Base-by-base conservation (phyloP, 1,140 invertebrate genomes). In the Coenobita brevimanus region DNA sequence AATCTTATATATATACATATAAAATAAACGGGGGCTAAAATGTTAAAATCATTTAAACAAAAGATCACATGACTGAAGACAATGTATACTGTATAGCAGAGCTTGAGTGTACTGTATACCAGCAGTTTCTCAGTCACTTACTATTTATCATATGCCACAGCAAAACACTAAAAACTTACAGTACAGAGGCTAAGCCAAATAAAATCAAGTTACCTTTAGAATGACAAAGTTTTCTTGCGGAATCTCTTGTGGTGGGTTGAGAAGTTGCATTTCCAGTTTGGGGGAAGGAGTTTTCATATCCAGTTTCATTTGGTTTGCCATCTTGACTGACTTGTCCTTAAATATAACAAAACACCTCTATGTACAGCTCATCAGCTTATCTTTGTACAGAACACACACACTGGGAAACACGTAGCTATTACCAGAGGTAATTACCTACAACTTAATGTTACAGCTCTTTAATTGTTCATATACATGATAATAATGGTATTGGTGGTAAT, bases 401-500 rank as follows among this genome's bases (percentile, higher is more conserved):
- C 82, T 57, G 27, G 60, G 46, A 33, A 79, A 36, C 38, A 43
- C n/a, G 30, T 6, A n/a, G 10, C 30, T 46, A 8, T 30, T 62
- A 64, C 4, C 10, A 2, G n/a, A 46, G 17, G 67, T 30, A n/a
- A 69, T 21, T 38, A 64, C 2, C 41, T 21, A 10, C 69, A 79
- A 13, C 57, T 79, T 62, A n/a, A 15, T 79, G 41, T 27, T 24
- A 33, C 21, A 50, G 41, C 24, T 54, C 21, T 79, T 50, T 79
- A 82, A 46, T 21, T 67, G 38, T 54, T 86, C 73, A 86, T 86
- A 67, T 67, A 86, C 83, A 86, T 21, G 43, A 60, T 86, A 86
- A 78, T 86, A 86, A 79, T 86, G 75, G 83, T 86, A 86, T 36
- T 62, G 83, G 83, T 64, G 83, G 83, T 86, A 86, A 86, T 79